phyloP scores from a whole-genome alignment of 1,140 invertebrate species.

The Scaptomyza montana region DNA sequence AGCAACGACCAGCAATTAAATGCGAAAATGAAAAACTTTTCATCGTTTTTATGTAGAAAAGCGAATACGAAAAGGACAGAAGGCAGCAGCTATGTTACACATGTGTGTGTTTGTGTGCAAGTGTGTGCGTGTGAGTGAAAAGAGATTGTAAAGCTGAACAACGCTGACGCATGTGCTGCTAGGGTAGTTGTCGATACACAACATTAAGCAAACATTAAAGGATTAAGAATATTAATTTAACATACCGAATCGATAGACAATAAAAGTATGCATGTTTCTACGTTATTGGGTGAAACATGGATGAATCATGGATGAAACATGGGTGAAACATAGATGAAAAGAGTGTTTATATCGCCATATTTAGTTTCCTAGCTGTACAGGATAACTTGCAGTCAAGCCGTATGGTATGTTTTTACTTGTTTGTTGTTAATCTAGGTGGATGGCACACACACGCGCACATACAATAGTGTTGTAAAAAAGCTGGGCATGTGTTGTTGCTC shows the following conservation, averaged over 20 bases:
- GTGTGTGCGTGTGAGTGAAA: conserved; percentile 1
- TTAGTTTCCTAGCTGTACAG: too few relatives aligned
- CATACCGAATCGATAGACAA: too few relatives aligned
- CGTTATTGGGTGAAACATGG: too few relatives aligned
- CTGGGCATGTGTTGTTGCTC: conserved; percentile 51
- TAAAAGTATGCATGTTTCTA: too few relatives aligned
- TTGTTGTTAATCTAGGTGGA: conserved; percentile 4
- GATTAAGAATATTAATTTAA: too few relatives aligned
- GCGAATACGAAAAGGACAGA: conserved; percentile 51
- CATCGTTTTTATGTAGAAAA: conserved; percentile 49
- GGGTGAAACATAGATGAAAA: too few relatives aligned
- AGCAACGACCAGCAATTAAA: conserved; percentile 63
- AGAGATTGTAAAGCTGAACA: neutral
- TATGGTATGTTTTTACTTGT: neutral
- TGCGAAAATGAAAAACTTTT: conserved; percentile 65
- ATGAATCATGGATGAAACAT: too few relatives aligned
- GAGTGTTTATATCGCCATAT: too few relatives aligned
- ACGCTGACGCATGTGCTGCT: neutral
- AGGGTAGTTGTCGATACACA: too few relatives aligned
- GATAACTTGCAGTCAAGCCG: too few relatives aligned
- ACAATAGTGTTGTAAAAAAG: conserved; percentile 67
- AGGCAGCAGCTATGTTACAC: conserved; percentile 37
- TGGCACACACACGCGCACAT: conserved; percentile 5
- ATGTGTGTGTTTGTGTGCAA: conserved; percentile 38
- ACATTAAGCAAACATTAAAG: too few relatives aligned